Conservation (phyloP, 1,140 invertebrate species). For the Orius insidiosus region DNA sequence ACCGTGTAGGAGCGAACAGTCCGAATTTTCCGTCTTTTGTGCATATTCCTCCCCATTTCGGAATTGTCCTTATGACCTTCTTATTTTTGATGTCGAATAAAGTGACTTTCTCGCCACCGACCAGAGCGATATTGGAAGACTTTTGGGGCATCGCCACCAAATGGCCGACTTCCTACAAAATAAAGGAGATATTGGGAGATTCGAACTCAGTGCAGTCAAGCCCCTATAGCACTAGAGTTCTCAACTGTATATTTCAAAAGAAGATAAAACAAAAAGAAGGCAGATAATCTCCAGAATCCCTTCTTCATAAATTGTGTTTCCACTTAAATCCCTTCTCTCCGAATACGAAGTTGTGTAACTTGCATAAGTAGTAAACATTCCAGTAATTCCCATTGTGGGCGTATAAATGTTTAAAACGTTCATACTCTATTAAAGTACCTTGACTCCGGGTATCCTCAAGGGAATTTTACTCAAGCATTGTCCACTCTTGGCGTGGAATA, state of each 20-base stretch:
- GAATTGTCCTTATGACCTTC: conserved; percentile 52
- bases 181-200: no score
- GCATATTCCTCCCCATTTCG: conserved; percentile 67
- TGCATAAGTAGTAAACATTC: no score
- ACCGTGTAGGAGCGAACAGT: conserved; percentile 72
- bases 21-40: conserved; percentile 80
- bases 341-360: no score
- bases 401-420: not conserved
- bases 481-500: conserved; percentile 72
- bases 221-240: no score
- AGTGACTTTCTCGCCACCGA: conserved; percentile 78
- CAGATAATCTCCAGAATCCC: no score
- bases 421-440: conserved; percentile 29
- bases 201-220: no score
- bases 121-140: conserved; percentile 64
- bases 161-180: conserved; percentile 38
- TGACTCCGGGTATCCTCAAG: conserved; percentile 43
- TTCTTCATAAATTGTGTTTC: no score
- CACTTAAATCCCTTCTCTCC: no score
- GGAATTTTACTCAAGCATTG: conserved; percentile 57
- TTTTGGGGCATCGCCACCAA: conserved; percentile 66
- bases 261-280: not conserved
- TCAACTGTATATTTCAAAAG: conserved; percentile 2
- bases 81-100: conserved; percentile 68
- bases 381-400: conserved; percentile 5